These are phyloP conservation scores for Plumapathes pennacea DNA, from an alignment of 92 coral and sea anemone genomes.

Conservation along the genomic window DNA sequence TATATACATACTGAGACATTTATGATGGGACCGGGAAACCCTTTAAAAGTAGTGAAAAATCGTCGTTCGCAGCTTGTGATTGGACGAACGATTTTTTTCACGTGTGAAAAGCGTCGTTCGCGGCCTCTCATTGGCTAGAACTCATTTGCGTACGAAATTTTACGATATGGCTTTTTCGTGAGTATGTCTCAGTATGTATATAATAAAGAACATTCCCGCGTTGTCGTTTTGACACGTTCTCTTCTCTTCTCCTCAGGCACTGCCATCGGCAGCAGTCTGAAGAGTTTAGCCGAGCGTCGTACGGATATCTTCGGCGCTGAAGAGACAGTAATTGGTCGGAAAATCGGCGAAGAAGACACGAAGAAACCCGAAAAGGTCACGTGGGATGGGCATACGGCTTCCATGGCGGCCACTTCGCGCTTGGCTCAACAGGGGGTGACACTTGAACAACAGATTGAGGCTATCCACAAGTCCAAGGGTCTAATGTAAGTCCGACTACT, in stretches of 20 bases:
- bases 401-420: constrained; percentile 98
- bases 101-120: too few species aligned
- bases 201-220: too few species aligned
- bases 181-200: too few species aligned
- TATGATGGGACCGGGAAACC: too few species aligned
- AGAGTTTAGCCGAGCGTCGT: constrained; percentile 95
- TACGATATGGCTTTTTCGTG: too few species aligned
- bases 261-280: constrained; percentile 94
- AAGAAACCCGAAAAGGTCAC: constrained; percentile 96
- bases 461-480: constrained; percentile 97
- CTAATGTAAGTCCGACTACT: constrained; percentile 93
- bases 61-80: too few species aligned
- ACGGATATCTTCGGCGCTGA: constrained; percentile 99
- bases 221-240: too few species aligned
- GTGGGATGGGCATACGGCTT: constrained; percentile 98
- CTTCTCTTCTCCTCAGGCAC: constrained; percentile 42
- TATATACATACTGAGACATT: too few species aligned
- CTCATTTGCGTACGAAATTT: too few species aligned
- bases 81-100: too few species aligned
- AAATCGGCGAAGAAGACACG: constrained; percentile 95
- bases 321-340: constrained; percentile 94
- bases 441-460: constrained; percentile 94
- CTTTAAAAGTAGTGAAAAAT: too few species aligned
- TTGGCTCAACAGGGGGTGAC: constrained; percentile 96
- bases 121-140: too few species aligned